A percentile compares a stretch with the other conserved stretches of the same genome.
phyloP scores from a whole-genome alignment of 1,140 invertebrate genomes.

The Meteorus sp. region DNA sequence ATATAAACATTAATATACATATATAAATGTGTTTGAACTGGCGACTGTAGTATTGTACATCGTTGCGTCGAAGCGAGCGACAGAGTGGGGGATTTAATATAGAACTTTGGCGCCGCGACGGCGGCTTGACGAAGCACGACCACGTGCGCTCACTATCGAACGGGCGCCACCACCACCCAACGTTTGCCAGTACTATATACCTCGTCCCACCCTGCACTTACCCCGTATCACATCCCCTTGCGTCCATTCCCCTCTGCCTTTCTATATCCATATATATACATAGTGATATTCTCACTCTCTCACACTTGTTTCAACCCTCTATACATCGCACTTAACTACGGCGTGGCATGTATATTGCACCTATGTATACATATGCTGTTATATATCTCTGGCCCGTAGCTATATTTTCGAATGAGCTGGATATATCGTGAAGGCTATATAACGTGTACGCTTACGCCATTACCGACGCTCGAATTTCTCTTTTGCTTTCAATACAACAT shows the following conservation, averaged over 20 bases:
- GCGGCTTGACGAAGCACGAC: conserved; percentile 50
- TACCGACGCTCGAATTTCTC: conserved; percentile 46
- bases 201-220: conserved; percentile 22
- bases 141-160: conserved; percentile 58
- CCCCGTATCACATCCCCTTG: conserved; percentile 11
- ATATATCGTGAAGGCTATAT: conserved; percentile 40
- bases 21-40: conserved; percentile 9
- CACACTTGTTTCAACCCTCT: conserved; percentile 31
- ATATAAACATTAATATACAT: no score
- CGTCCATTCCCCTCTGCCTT: conserved; percentile 5
- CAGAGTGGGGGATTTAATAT: conserved; percentile 42
- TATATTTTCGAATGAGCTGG: conserved; percentile 45
- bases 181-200: no score
- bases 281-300: conserved; percentile 14
- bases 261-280: no score
- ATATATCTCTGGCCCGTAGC: conserved; percentile 21
- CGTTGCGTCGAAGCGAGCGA: conserved; percentile 17
- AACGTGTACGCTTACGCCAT: conserved; percentile 45
- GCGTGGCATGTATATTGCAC: conserved; percentile 33
- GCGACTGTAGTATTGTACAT: conserved; percentile 5
- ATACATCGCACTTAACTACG: conserved; percentile 42
- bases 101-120: conserved; percentile 53
- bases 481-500: conserved; percentile 30
- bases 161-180: conserved; percentile 44
- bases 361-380: conserved; percentile 24